Evolutionary conservation across 92 coral and sea anemone species (phyloP).

Genomic region (Zoanthus solanderi): DNA sequence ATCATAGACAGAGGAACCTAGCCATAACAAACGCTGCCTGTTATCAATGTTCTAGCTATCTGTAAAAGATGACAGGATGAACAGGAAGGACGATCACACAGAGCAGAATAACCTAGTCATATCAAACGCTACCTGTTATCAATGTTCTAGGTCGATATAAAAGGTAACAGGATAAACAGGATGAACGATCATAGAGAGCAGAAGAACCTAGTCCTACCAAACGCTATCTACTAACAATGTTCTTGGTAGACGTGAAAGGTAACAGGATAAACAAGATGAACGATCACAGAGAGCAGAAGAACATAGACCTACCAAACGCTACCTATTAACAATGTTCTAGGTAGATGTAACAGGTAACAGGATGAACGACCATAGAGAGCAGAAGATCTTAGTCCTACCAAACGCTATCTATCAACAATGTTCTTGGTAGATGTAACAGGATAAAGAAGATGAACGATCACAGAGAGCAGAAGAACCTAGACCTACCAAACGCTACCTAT

Average conservation of each 20-base stretch:
- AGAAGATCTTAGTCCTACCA: background rate
- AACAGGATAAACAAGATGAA: background rate
- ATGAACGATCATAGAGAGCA: background rate
- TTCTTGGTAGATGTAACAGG: background rate
- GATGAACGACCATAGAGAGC: background rate
- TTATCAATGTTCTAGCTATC: background rate
- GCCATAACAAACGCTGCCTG: slow-evolving; percentile 26
- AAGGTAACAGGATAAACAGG: background rate
- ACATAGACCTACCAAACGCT: background rate
- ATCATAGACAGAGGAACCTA: background rate
- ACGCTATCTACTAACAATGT: background rate
- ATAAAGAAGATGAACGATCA: background rate
- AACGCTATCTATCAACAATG: background rate
- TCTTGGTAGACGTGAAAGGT: background rate
- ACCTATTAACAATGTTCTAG: background rate
- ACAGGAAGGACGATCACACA: background rate
- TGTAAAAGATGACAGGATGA: background rate
- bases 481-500: background rate
- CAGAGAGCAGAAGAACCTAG: background rate
- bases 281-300: background rate
- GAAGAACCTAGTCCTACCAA: background rate
- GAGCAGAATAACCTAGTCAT: background rate
- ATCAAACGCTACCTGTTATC: background rate
- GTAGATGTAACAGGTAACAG: background rate
- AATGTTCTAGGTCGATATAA: background rate